Conservation (phyloP, 2,888 invertebrate species). For the Caenorhabditis sp. region DNA sequence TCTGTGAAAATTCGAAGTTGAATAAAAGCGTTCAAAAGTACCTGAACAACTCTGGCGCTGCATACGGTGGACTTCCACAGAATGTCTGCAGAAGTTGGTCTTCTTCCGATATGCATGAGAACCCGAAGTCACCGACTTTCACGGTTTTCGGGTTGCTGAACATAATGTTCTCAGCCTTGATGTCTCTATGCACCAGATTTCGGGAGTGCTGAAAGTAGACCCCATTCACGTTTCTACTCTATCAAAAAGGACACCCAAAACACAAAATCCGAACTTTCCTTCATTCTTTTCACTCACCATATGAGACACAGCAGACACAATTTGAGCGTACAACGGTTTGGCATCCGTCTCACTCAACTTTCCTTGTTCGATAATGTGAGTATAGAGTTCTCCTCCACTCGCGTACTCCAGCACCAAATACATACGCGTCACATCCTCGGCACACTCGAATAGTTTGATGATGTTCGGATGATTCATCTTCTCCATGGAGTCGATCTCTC, state of each 20-base stretch:
- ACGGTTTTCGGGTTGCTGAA: constrained; percentile 85
- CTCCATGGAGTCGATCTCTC: constrained; percentile 86
- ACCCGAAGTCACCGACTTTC: constrained; percentile 89
- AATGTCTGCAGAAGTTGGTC: constrained; percentile 87
- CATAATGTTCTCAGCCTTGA: constrained; percentile 91
- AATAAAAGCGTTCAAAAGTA: too few relatives aligned
- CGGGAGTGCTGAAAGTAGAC: constrained; percentile 87
- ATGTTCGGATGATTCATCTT: constrained; percentile 85
- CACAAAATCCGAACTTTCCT: too few relatives aligned
- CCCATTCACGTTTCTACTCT: too few relatives aligned
- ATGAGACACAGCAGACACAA: constrained; percentile 88
- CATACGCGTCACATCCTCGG: constrained; percentile 88
- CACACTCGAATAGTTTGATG: constrained; percentile 84
- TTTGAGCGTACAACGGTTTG: constrained; percentile 88
- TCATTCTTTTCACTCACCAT: too few relatives aligned
- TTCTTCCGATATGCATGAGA: constrained; percentile 86
- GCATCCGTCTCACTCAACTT: constrained; percentile 88
- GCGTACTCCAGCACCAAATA: constrained; percentile 90
- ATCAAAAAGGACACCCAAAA: too few relatives aligned
- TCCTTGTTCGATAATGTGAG: constrained; percentile 88
- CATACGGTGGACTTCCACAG: constrained; percentile 90
- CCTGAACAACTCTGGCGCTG: constrained; percentile 89
- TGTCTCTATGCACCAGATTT: constrained; percentile 89
- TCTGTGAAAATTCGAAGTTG: constrained; percentile 80
- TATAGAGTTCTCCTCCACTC: constrained; percentile 89